Percentiles rank a stretch among this genome's conserved stretches.
Conservation (phyloP, 1,140 invertebrate species). For the Gryon sp. region DNA sequence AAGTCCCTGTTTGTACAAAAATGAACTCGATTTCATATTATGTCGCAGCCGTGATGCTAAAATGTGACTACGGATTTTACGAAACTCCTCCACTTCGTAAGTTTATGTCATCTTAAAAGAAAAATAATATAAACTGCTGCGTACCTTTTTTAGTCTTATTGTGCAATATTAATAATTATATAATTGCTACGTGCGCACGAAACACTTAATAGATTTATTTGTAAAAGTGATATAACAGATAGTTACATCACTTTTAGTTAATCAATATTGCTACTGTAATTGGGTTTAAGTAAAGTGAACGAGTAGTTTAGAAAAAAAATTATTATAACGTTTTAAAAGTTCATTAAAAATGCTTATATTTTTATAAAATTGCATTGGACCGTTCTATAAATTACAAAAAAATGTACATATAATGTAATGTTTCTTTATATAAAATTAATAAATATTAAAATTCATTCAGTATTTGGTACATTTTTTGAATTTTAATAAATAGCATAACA, state of each 20-base stretch:
- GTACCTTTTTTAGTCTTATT: neutral
- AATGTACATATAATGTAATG: too few relatives aligned
- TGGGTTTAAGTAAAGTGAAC: constrained; percentile 30
- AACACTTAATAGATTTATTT: constrained; percentile 6
- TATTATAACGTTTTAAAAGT: too few relatives aligned
- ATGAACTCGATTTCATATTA: constrained; percentile 23
- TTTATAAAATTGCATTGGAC: too few relatives aligned
- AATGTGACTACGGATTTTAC: constrained; percentile 1
- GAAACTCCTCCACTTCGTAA: too few relatives aligned
- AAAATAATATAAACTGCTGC: neutral
- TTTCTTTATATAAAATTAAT: too few relatives aligned
- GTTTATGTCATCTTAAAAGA: neutral
- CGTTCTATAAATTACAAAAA: too few relatives aligned
- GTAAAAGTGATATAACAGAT: neutral
- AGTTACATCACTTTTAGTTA: too few relatives aligned
- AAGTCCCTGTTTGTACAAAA: constrained; percentile 22
- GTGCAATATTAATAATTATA: neutral
- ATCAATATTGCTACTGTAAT: constrained; percentile 16
- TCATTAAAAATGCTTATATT: too few relatives aligned
- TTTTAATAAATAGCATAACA: too few relatives aligned
- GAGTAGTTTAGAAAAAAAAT: constrained; percentile 2
- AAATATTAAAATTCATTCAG: too few relatives aligned
- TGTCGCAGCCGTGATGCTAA: constrained; percentile 11
- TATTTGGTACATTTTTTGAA: too few relatives aligned
- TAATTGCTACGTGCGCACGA: neutral